Percentiles rank a stretch among this genome's conserved stretches.
phyloP scores from a whole-genome alignment of 2,113 vertebrate genomes.

The Rhegmatorhina hoffmannsi region DNA sequence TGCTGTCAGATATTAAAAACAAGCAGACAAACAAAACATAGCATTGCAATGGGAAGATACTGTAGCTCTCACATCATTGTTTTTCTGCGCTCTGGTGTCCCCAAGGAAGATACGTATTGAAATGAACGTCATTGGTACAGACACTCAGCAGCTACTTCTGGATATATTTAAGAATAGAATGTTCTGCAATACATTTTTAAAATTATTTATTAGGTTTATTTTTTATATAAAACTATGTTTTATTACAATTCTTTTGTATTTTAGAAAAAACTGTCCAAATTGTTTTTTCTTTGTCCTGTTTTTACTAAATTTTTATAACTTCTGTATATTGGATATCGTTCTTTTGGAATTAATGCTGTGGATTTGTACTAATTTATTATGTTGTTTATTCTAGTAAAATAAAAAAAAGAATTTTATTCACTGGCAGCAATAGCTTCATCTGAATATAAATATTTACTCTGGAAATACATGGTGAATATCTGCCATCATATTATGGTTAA shows the following conservation, averaged over 20 bases:
- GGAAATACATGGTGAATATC: neutral
- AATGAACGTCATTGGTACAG: conserved; percentile 31
- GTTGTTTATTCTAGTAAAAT: neutral
- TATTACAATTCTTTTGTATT: neutral
- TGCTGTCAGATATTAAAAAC: conserved; percentile 29
- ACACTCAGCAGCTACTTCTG: conserved; percentile 22
- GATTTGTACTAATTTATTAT: neutral
- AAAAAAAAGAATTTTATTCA: neutral
- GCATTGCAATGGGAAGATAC: neutral
- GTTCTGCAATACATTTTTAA: neutral
- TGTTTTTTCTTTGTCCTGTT: neutral
- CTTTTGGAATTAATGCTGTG: neutral
- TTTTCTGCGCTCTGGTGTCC: neutral
- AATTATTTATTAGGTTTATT: neutral
- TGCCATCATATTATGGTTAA: neutral
- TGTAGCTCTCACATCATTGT: conserved; percentile 11
- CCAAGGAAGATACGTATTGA: neutral
- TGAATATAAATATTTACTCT: neutral
- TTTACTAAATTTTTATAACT: neutral
- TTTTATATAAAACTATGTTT: neutral
- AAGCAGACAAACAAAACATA: neutral
- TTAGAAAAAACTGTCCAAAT: neutral
- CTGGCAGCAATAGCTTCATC: neutral
- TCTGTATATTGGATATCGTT: neutral
- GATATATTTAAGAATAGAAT: neutral